phyloP scores from a whole-genome alignment of 2,113 vertebrate species.

The Serilophus lunatus region DNA sequence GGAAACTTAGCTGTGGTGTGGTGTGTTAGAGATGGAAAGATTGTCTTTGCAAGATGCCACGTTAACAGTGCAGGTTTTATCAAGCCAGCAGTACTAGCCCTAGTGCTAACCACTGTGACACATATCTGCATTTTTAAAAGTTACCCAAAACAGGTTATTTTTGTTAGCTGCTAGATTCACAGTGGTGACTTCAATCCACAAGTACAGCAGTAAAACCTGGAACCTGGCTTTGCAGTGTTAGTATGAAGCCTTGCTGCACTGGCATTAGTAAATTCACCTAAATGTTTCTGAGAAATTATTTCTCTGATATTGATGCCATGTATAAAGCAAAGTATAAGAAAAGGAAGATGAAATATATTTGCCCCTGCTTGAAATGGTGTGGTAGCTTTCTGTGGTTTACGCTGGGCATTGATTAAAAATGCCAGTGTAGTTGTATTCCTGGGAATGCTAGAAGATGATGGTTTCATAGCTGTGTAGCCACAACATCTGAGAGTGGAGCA shows the following conservation, averaged over 20 bases:
- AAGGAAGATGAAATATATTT: not conserved
- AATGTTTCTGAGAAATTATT: not conserved
- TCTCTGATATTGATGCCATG: not conserved
- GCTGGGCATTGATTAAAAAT: not conserved
- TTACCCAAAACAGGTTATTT: not conserved
- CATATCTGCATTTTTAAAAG: not conserved
- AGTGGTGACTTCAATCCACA: not conserved
- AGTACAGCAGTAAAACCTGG: not conserved
- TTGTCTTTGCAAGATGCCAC: not conserved
- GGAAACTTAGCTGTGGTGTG: not conserved
- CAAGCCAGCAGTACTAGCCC: not conserved
- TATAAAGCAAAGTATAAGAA: not conserved
- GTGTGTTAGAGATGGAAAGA: not conserved
- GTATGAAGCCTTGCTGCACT: not conserved
- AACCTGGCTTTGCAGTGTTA: not conserved
- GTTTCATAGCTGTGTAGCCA: not conserved
- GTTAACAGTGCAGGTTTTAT: not conserved
- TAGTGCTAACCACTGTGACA: not conserved
- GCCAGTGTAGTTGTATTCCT: not conserved
- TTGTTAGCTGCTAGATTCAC: not conserved
- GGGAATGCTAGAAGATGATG: not conserved
- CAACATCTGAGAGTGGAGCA: not conserved
- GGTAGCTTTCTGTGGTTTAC: not conserved
- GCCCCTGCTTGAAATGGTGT: not conserved
- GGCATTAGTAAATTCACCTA: not conserved